These are phyloP conservation scores for Karalla daura DNA, from an alignment of 2,797 vertebrate species.

Conservation along the genomic window DNA sequence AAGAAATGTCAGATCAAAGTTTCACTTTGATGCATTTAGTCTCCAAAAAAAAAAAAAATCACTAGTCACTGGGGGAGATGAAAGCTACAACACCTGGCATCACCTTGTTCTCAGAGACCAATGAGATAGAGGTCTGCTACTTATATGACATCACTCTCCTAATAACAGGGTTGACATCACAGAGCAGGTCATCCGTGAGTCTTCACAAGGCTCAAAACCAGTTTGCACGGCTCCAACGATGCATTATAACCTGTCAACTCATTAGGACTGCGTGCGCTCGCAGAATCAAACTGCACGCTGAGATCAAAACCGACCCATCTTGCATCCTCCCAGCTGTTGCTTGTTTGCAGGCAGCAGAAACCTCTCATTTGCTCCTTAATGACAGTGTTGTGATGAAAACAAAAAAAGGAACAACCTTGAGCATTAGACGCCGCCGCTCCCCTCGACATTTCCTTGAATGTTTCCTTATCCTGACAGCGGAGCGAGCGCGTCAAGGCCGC, in stretches of 20 bases:
- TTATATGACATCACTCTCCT: too few relatives aligned
- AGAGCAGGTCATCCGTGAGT: too few relatives aligned
- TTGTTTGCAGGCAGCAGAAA: background rate
- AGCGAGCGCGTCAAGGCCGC: slow-evolving; percentile 27
- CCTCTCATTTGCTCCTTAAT: slow-evolving; percentile 10
- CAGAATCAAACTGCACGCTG: slow-evolving; percentile 7
- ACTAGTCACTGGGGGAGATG: too few relatives aligned
- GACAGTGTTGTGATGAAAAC: background rate
- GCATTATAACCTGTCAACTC: too few relatives aligned
- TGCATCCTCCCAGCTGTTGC: background rate
- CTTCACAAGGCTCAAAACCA: background rate
- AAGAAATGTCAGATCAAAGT: too few relatives aligned
- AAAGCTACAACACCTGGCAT: too few relatives aligned
- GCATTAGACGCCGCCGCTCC: background rate
- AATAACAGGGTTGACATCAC: too few relatives aligned
- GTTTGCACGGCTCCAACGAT: slow-evolving; percentile 21
- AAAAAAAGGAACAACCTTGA: slow-evolving; percentile 14
- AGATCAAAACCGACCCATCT: slow-evolving; percentile 2
- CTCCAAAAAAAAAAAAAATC: too few relatives aligned
- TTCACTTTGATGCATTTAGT: too few relatives aligned
- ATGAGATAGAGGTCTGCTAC: too few relatives aligned
- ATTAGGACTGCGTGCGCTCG: slow-evolving; percentile 15
- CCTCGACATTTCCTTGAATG: slow-evolving; percentile 18
- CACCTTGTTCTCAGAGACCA: too few relatives aligned
- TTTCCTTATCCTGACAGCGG: slow-evolving; percentile 30